These are phyloP conservation scores for Pectinophora gossypiella DNA, from an alignment of 1,140 invertebrate species.

Conservation along the genomic window DNA sequence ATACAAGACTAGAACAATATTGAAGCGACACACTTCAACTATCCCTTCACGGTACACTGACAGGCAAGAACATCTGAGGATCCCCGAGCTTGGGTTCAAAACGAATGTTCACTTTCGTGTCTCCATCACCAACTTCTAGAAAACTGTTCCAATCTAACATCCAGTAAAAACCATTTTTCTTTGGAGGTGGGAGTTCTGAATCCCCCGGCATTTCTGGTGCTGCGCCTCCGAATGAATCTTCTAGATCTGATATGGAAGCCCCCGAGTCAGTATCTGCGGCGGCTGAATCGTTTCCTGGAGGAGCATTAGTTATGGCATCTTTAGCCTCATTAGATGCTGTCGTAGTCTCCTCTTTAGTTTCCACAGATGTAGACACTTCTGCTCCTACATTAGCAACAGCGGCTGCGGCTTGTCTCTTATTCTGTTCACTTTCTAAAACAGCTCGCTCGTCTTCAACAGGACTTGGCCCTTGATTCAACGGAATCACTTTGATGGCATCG, in stretches of 20 bases:
- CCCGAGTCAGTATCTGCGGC: slow-evolving; percentile 49
- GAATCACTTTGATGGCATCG: slow-evolving; percentile 64
- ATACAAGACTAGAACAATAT: slow-evolving; percentile 49
- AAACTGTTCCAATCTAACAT: slow-evolving; percentile 91
- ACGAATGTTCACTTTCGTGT: slow-evolving; percentile 84
- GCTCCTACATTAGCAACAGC: too few relatives aligned
- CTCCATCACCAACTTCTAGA: slow-evolving; percentile 87
- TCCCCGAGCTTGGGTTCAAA: slow-evolving; percentile 88
- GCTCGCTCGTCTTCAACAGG: slow-evolving; percentile 46
- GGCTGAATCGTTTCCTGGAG: slow-evolving; percentile 17
- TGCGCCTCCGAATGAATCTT: slow-evolving; percentile 84
- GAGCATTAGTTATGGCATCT: not conserved
- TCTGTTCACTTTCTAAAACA: slow-evolving; percentile 55
- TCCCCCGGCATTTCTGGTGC: slow-evolving; percentile 74
- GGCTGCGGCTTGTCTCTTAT: slow-evolving; percentile 60
- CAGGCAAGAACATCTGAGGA: slow-evolving; percentile 82
- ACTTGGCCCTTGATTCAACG: slow-evolving; percentile 47
- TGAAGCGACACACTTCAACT: slow-evolving; percentile 10
- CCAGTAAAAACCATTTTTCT: slow-evolving; percentile 87
- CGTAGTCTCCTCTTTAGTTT: slow-evolving; percentile 17
- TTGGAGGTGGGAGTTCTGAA: slow-evolving; percentile 77
- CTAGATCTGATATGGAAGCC: slow-evolving; percentile 80
- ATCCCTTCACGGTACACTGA: slow-evolving; percentile 77
- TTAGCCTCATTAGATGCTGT: not conserved
- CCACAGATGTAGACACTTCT: slow-evolving; percentile 6